Evolutionary conservation across 2,888 invertebrate species (phyloP).

Genomic region (Pachycephus smyrnensis): DNA sequence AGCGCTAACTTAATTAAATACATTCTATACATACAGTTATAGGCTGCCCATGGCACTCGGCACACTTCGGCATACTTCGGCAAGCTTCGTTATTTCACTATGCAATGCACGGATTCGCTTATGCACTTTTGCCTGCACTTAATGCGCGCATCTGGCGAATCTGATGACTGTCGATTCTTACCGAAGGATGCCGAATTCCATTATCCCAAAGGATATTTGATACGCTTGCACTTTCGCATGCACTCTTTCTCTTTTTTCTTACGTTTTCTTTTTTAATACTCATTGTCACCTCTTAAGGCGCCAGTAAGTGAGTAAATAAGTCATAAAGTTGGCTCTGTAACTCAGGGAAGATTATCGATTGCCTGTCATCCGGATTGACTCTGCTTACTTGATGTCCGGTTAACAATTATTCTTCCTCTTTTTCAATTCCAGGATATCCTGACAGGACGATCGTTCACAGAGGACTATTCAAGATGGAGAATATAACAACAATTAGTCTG

Average conservation of each 20-base stretch:
- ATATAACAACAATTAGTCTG: constrained; percentile 46
- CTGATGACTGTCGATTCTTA: not conserved
- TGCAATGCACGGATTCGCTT: not conserved
- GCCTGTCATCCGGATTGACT: not conserved
- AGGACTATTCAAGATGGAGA: constrained; percentile 35
- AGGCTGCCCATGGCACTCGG: not conserved
- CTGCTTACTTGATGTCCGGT: not conserved
- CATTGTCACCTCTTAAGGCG: not conserved
- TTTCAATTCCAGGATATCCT: not conserved
- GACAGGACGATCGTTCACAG: not conserved
- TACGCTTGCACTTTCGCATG: not conserved
- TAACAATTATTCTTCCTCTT: not conserved
- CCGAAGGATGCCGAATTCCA: not conserved
- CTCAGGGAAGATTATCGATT: not conserved
- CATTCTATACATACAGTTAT: constrained; percentile 14
- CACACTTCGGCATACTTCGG: not conserved
- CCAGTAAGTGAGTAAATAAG: not conserved
- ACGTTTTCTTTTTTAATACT: not conserved
- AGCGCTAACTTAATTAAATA: constrained; percentile 7
- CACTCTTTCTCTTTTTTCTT: not conserved
- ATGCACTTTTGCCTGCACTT: not conserved
- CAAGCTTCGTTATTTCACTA: not conserved
- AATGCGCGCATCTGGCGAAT: not conserved
- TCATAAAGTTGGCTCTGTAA: not conserved
- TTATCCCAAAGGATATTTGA: not conserved